phyloP scores from a whole-genome alignment of 2,888 invertebrate genomes.

The Neoaliturus tenellus region DNA sequence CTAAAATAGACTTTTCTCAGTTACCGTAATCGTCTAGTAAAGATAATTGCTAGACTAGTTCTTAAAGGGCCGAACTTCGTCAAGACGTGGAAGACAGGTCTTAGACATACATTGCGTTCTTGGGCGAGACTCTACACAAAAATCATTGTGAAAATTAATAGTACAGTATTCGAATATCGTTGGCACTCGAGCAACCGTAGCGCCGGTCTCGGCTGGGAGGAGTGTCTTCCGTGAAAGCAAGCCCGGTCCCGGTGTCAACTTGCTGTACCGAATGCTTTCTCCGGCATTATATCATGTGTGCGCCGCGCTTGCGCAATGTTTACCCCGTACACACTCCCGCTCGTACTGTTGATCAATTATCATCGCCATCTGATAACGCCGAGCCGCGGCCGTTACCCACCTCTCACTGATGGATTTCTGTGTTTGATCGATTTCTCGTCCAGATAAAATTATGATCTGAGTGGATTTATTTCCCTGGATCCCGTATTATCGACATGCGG shows the following conservation, averaged over 20 bases:
- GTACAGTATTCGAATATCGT: no score
- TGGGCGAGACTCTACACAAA: no score
- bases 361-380: constrained; percentile 5
- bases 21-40: no score
- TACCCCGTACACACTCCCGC: not conserved
- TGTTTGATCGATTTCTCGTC: no score
- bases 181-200: no score
- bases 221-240: constrained; percentile 48
- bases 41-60: no score
- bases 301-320: not conserved
- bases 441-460: not conserved
- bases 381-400: not conserved
- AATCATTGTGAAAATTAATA: no score
- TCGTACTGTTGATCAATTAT: not conserved
- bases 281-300: constrained; percentile 10
- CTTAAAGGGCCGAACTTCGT: no score
- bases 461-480: not conserved
- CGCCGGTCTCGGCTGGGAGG: not conserved
- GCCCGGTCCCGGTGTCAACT: constrained; percentile 41
- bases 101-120: no score
- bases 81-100: no score
- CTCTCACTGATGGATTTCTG: not conserved
- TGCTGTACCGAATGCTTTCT: constrained; percentile 30
- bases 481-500: no score
- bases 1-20: no score